phyloP scores from a whole-genome alignment of 2,113 vertebrate species.

The Apaloderma vittatum region DNA sequence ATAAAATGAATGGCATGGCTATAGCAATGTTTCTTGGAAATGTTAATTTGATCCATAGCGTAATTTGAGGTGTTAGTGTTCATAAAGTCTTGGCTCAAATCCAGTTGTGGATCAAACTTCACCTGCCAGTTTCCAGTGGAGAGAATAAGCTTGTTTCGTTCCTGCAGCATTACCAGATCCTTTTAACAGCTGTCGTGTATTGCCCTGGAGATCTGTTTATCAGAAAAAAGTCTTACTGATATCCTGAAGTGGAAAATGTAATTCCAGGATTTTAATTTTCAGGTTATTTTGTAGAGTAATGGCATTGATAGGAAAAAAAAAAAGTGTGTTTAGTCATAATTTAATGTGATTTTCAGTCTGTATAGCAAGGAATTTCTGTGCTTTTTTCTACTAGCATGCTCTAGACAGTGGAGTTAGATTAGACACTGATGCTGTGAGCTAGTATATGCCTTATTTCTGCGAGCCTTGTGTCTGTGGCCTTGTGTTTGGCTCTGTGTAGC shows the following conservation, averaged over 20 bases:
- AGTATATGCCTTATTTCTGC: not conserved
- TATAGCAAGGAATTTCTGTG: not conserved
- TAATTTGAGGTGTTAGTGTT: constrained; percentile 3
- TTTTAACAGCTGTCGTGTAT: not conserved
- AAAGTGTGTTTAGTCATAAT: not conserved
- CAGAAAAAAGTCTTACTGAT: not conserved
- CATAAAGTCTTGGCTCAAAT: not conserved
- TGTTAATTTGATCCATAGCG: not conserved
- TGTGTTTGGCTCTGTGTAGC: not conserved
- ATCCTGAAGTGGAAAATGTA: not conserved
- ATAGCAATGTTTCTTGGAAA: not conserved
- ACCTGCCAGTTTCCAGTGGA: not conserved
- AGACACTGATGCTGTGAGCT: not conserved
- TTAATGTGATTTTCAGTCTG: not conserved
- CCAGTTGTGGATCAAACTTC: not conserved
- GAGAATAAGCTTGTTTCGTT: not conserved
- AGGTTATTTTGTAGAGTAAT: not conserved
- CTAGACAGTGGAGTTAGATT: not conserved
- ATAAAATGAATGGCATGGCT: not conserved
- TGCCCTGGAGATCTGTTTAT: not conserved
- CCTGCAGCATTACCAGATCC: not conserved
- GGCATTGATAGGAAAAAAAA: not conserved
- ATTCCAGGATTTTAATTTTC: not conserved
- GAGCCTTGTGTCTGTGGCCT: not conserved
- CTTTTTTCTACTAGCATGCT: not conserved